Base-by-base conservation (phyloP, 2,888 invertebrate species). In the Stenotaenia linearis region DNA sequence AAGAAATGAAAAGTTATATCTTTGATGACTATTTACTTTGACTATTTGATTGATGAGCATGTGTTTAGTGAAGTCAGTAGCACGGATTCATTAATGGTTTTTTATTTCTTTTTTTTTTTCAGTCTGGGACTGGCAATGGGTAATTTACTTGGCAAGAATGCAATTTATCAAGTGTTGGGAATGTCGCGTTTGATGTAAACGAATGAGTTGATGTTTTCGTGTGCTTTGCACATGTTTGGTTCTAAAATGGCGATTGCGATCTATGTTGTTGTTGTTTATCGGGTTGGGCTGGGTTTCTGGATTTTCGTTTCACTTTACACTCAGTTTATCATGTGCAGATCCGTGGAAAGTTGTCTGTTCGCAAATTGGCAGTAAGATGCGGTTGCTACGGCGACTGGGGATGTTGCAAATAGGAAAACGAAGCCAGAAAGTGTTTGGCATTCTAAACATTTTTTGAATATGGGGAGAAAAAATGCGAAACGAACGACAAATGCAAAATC, bases 281-380 rank as follows among this genome's bases (percentile, higher is more conserved):
- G 3, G 12, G 3, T 1, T 9, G 1, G 37, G 1, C 15, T 37
- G 9, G 37, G 15, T 37, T 37, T 37, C 37, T 37, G 1, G 37
- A 15, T 37, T 37, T 56, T 56, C n/a, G 56, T 56, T 56, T 56
- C 18, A 56, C 56, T 56, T 21, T 15, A 7, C 56, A 18, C 7
- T 18, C 7, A 56, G 56, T 4, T 56, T 56, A 56, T 15, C 56
- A 56, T 56, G 56, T 5, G 56, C 23, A 56, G 56, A 56, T 56
- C 37, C 37, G 15, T 37, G 9, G 5, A 3, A 37, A 10, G 9
- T 37, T 37, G 15, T 56, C 56, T 5, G 56, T 56, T 56, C 18
- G 56, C 56, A 56, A 56, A 56, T 56, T 56, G 56, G 56, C 56
- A 56, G 56, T 56, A 56, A 56, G 56, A 9, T 56, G 56, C n/a